Evolutionary conservation across 1,140 invertebrate genomes (phyloP).

Genomic region (Temnothorax nylanderi): DNA sequence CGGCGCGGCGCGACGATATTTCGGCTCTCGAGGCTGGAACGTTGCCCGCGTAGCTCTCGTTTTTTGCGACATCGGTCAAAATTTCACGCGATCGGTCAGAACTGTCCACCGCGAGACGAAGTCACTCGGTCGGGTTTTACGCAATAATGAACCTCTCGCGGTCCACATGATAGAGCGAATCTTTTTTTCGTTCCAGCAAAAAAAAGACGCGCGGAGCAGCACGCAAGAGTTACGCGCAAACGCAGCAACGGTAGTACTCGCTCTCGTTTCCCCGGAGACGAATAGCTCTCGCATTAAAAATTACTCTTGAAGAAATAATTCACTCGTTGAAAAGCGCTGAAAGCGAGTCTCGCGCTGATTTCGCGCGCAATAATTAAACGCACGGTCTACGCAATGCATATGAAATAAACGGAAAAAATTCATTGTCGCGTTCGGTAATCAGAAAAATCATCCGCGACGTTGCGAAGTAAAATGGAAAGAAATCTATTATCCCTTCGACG

Average conservation of each 20-base stretch:
- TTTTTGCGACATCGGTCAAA: constrained; percentile 30
- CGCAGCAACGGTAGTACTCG: neutral
- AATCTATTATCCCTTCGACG: neutral
- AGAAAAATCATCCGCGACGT: neutral
- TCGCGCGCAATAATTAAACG: constrained; percentile 24
- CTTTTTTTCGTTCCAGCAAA: neutral
- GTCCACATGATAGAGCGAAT: neutral
- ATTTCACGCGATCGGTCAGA: constrained; percentile 51
- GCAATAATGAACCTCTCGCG: constrained; percentile 38
- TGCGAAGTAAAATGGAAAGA: neutral
- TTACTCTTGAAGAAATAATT: constrained; percentile 23
- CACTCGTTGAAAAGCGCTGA: no score
- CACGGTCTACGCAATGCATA: neutral
- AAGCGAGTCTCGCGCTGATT: constrained; percentile 13
- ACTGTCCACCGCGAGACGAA: constrained; percentile 36
- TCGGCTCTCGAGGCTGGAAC: constrained; percentile 5
- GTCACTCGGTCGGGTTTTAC: constrained; percentile 36
- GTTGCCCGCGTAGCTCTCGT: neutral
- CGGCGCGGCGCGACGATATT: constrained; percentile 23
- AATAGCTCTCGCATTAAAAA: neutral
- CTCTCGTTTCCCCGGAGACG: neutral
- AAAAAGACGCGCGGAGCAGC: neutral
- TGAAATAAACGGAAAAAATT: neutral
- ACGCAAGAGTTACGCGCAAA: neutral
- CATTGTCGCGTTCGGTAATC: neutral